These are phyloP conservation scores for Ricordea florida DNA, from an alignment of 92 coral and sea anemone genomes.

Conservation along the genomic window DNA sequence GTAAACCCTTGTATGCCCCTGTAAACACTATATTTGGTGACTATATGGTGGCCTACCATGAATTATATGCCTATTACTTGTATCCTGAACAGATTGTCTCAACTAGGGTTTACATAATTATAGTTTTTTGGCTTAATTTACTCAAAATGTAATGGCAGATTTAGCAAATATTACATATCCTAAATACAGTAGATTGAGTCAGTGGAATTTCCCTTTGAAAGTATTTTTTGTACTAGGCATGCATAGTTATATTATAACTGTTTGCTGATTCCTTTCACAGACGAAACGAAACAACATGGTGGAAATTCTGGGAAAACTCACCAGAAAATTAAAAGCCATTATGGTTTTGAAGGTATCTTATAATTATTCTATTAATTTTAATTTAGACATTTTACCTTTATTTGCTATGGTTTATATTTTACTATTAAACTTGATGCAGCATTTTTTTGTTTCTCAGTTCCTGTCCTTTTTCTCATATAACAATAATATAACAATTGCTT, in stretches of 20 bases:
- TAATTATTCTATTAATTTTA: not conserved
- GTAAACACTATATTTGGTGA: no score
- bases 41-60: no score
- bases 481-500: not conserved
- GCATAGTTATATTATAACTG: not conserved
- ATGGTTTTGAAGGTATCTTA: slow-evolving; percentile 66
- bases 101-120: no score
- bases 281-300: slow-evolving; percentile 70
- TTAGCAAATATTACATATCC: no score
- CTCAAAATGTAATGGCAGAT: no score
- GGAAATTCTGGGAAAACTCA: slow-evolving; percentile 75
- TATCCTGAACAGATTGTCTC: no score
- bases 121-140: no score
- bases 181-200: no score
- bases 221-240: not conserved
- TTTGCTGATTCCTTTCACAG: slow-evolving; percentile 42
- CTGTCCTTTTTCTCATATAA: not conserved
- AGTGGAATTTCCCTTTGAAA: not conserved
- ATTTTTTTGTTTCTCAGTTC: not conserved
- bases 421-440: not conserved
- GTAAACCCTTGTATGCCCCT: no score
- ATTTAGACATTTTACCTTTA: not conserved
- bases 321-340: slow-evolving; percentile 58
- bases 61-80: no score
- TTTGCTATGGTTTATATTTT: not conserved